Evolutionary conservation across 2,888 invertebrate species (phyloP).

Genomic region (Portevinia maculata): DNA sequence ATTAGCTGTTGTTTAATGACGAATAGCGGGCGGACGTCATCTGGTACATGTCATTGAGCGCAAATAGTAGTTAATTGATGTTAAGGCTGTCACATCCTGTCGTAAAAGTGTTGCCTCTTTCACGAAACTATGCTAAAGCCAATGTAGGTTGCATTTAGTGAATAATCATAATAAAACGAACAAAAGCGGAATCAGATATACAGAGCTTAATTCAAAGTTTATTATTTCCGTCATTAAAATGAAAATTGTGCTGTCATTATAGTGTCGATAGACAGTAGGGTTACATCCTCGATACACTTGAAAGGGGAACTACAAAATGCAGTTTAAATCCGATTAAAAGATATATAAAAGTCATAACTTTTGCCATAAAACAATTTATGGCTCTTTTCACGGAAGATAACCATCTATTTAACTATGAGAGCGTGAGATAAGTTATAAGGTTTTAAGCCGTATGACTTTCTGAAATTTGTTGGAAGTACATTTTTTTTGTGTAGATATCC

Average conservation of each 20-base stretch:
- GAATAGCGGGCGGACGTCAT: constrained; percentile 4
- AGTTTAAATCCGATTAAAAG: constrained; percentile 38
- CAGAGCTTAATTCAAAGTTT: constrained; percentile 42
- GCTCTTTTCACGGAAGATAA: constrained; percentile 16
- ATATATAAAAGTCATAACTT: constrained; percentile 16
- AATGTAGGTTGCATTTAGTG: constrained; percentile 2
- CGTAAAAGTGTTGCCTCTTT: constrained; percentile 48
- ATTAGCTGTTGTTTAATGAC: constrained; percentile 43
- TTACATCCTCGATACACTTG: neutral
- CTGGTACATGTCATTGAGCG: constrained; percentile 46
- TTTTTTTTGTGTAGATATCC: too few relatives aligned
- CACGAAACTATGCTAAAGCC: too few relatives aligned
- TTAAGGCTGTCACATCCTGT: constrained; percentile 65
- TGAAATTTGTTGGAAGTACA: too few relatives aligned
- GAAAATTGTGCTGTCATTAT: constrained; percentile 40
- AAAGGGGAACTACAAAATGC: constrained; percentile 34
- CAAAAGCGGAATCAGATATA: constrained; percentile 13
- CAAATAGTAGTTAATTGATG: constrained; percentile 32
- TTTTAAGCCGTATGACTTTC: too few relatives aligned
- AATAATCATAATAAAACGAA: constrained; percentile 35
- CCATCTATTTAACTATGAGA: neutral
- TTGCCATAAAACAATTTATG: constrained; percentile 32
- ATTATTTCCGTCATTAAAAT: constrained; percentile 44
- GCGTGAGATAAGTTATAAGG: too few relatives aligned
- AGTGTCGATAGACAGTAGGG: constrained; percentile 1